Conservation (phyloP, 2,113 vertebrate genomes). For the Morone chrysops region DNA sequence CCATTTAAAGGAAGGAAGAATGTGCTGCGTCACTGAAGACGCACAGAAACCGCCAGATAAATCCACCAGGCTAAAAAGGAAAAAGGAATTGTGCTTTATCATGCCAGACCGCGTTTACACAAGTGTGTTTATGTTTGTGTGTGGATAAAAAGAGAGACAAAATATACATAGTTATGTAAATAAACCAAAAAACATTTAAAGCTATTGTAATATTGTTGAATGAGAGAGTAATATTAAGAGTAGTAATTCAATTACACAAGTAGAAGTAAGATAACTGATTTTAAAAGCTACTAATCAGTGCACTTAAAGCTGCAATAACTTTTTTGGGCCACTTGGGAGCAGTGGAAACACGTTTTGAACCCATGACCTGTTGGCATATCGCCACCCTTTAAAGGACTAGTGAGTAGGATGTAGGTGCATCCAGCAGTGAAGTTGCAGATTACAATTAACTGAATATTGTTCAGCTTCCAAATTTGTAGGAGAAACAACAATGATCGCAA, state of each 20-base stretch:
- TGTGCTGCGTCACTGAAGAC: constrained; percentile 33
- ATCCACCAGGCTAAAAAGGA: constrained; percentile 20
- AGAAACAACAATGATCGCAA: no score
- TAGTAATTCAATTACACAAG: neutral
- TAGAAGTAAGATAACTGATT: neutral
- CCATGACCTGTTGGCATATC: no score
- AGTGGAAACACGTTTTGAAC: no score
- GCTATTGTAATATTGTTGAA: no score
- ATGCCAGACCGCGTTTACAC: neutral
- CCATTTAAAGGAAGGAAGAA: constrained; percentile 36
- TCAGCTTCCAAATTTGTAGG: no score
- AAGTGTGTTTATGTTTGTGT: neutral
- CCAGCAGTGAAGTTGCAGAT: no score
- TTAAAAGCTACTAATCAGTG: no score
- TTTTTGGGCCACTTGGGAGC: no score
- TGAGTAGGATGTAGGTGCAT: no score
- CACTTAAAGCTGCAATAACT: no score
- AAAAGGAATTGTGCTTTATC: constrained; percentile 25
- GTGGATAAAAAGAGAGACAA: neutral
- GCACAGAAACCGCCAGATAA: constrained; percentile 4
- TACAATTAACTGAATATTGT: no score
- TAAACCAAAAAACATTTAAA: neutral
- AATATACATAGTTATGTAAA: neutral
- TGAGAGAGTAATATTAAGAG: neutral
- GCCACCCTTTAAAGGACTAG: no score